Conservation (phyloP, 2,113 vertebrate genomes). For the Gambusia affinis region DNA sequence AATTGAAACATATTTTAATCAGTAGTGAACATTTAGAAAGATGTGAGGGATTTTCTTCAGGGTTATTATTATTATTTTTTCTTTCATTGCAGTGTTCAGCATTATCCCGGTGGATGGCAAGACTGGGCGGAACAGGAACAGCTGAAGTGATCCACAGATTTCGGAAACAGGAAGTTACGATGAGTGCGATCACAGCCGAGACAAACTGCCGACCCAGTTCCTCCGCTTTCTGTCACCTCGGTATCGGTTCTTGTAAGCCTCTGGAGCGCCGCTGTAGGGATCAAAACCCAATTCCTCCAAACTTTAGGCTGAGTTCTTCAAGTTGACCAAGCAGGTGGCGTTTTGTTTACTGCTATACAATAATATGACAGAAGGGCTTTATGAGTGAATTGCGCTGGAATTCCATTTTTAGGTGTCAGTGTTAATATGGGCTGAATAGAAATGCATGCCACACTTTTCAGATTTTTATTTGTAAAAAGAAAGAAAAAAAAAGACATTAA, state of each 20-base stretch:
- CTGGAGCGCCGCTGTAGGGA: neutral
- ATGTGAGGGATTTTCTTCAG: neutral
- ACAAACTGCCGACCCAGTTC: neutral
- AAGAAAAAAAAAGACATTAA: neutral
- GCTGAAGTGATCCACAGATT: slow-evolving; percentile 63
- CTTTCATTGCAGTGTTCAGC: slow-evolving; percentile 80
- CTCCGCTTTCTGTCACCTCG: neutral
- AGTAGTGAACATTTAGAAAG: neutral
- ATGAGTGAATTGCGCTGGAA: neutral
- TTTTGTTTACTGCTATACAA: neutral
- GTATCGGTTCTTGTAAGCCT: neutral
- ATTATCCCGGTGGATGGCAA: slow-evolving; percentile 91
- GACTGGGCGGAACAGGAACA: slow-evolving; percentile 88
- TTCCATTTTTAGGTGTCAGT: neutral
- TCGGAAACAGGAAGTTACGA: neutral
- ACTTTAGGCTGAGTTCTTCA: neutral
- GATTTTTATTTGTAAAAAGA: neutral
- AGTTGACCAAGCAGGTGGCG: neutral
- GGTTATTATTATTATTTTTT: neutral
- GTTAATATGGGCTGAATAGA: neutral
- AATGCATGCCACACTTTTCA: neutral
- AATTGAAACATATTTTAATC: neutral
- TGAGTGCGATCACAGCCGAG: neutral
- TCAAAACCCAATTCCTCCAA: neutral
- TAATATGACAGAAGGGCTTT: neutral